These are phyloP conservation scores for Taxidea taxus DNA, from an alignment of 2,113 vertebrate genomes.

Conservation along the genomic window DNA sequence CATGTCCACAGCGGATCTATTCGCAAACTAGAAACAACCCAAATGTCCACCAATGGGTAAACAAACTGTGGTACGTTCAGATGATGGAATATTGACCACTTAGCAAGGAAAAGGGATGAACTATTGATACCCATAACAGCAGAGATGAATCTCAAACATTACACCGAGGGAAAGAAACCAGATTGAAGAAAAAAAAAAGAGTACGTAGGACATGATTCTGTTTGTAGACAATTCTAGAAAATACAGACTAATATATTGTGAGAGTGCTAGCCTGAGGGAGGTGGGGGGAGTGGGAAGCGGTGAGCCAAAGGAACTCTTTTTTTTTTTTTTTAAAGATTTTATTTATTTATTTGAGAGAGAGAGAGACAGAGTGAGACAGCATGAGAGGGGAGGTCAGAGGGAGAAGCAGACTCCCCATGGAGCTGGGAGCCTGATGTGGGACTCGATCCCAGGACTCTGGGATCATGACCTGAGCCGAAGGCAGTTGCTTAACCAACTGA, in stretches of 20 bases:
- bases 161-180: neutral
- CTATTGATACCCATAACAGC: neutral
- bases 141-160: neutral
- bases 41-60: neutral
- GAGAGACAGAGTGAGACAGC: too few species aligned
- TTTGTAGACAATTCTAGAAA: neutral
- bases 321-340: too few species aligned
- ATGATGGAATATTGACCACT: fast-evolving
- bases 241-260: neutral
- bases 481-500: too few species aligned
- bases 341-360: too few species aligned
- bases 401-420: too few species aligned
- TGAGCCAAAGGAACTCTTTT: neutral
- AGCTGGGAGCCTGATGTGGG: too few species aligned
- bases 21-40: neutral
- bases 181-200: neutral
- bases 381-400: too few species aligned
- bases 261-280: too few species aligned
- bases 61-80: fast-evolving
- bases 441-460: too few species aligned
- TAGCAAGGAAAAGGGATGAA: too few species aligned
- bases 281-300: too few species aligned
- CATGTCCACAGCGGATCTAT: neutral
- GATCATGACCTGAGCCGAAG: too few species aligned
- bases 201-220: fast-evolving